These are phyloP conservation scores for Columbina picui DNA, from an alignment of 2,113 vertebrate genomes.

Conservation along the genomic window DNA sequence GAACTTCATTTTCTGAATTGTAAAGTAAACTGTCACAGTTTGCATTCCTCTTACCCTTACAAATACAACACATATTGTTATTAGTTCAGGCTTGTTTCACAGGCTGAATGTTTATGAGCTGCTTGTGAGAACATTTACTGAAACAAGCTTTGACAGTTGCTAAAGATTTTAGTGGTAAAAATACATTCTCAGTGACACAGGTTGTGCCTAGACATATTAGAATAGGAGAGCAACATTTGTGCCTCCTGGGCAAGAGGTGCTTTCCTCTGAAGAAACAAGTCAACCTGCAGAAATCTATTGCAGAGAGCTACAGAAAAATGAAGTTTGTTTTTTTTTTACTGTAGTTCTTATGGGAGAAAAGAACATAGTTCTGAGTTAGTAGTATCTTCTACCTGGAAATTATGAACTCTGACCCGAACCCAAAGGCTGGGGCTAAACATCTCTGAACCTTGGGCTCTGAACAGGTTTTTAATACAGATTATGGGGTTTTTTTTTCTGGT, in stretches of 20 bases:
- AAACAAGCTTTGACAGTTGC: neutral
- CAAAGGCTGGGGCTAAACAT: neutral
- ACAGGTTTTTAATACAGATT: neutral
- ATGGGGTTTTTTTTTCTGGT: neutral
- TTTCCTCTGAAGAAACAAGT: neutral
- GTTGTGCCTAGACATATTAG: neutral
- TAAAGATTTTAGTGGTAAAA: neutral
- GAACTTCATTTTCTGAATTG: neutral
- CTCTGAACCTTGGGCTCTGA: neutral
- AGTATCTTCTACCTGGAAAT: neutral
- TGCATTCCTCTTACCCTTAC: neutral
- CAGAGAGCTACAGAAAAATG: neutral
- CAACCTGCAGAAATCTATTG: neutral
- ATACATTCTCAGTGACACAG: neutral
- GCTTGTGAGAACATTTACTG: neutral
- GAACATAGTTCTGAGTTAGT: neutral
- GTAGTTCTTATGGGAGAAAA: neutral
- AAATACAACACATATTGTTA: neutral
- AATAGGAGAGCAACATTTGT: neutral
- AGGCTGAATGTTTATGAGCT: neutral
- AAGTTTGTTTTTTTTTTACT: neutral
- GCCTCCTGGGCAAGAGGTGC: neutral
- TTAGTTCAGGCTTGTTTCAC: neutral
- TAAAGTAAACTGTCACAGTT: neutral
- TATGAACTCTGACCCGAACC: neutral